phyloP scores from a whole-genome alignment of 2,797 vertebrate genomes.

The Myotis planiceps region DNA sequence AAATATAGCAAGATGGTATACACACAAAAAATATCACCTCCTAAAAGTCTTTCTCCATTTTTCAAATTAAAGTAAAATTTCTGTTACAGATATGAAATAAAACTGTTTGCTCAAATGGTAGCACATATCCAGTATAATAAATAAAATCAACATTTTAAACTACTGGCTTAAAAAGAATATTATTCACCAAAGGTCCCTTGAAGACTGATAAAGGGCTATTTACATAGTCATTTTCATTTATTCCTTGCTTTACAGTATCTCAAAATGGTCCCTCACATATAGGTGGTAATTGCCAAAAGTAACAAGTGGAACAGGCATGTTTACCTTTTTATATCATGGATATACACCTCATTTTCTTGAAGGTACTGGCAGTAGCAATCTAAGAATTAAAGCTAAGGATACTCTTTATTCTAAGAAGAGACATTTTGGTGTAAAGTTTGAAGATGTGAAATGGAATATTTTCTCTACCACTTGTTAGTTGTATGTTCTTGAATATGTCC shows the following conservation, averaged over 20 bases:
- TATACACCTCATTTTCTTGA: background rate
- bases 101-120: background rate
- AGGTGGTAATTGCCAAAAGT: background rate
- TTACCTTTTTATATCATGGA: background rate
- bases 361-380: background rate
- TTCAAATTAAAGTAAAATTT: conserved; percentile 37
- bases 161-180: conserved; percentile 15
- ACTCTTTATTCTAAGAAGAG: background rate
- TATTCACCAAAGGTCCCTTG: background rate
- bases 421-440: background rate
- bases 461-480: background rate
- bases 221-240: background rate
- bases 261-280: background rate
- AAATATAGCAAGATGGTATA: background rate
- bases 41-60: background rate
- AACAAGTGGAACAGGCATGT: background rate
- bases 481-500: background rate
- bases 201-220: background rate
- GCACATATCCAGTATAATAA: background rate
- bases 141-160: background rate
- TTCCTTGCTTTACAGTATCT: background rate
- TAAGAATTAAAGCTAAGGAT: background rate
- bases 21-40: background rate
- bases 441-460: background rate
- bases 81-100: background rate